phyloP scores from a whole-genome alignment of 2,113 vertebrate genomes.

The Oncorhynchus clarkii region DNA sequence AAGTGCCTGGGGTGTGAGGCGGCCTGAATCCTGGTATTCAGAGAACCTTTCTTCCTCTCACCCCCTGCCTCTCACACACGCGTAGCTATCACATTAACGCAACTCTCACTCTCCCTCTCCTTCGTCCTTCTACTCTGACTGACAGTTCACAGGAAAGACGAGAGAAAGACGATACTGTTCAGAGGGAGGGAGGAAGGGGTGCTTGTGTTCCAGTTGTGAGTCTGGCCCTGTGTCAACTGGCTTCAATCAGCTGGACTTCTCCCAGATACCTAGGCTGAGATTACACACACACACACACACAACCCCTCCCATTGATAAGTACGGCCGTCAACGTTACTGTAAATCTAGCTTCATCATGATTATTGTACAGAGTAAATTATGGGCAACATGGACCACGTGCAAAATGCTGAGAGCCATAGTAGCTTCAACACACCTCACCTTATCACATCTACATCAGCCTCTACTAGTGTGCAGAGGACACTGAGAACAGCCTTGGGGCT shows the following conservation, averaged over 20 bases:
- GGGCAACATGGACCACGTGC: too few relatives aligned
- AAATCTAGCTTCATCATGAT: too few relatives aligned
- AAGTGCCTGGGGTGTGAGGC: slow-evolving; percentile 47
- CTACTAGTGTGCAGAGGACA: too few relatives aligned
- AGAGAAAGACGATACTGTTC: slow-evolving; percentile 15
- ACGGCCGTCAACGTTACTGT: not conserved
- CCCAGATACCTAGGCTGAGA: not conserved
- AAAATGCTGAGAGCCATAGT: too few relatives aligned
- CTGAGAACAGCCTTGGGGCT: not conserved
- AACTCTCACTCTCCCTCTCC: slow-evolving; percentile 53
- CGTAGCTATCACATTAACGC: slow-evolving; percentile 44
- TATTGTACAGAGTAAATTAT: too few relatives aligned
- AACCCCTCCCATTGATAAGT: not conserved
- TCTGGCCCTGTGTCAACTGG: slow-evolving; percentile 7
- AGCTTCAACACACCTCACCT: too few relatives aligned
- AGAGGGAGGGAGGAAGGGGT: slow-evolving; percentile 4
- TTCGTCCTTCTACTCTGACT: too few relatives aligned
- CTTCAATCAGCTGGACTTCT: slow-evolving; percentile 4
- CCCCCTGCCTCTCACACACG: slow-evolving; percentile 32
- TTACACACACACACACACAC: not conserved
- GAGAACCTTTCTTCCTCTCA: slow-evolving; percentile 30
- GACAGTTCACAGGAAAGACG: too few relatives aligned
- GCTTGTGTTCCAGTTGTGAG: slow-evolving; percentile 15
- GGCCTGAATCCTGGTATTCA: slow-evolving; percentile 60
- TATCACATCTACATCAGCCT: too few relatives aligned